Evolutionary conservation across 37 sponge, comb jelly and placozoan genomes (phyloP), one percentile per base, ranked within the genome.

Genomic region (Crambe crambe): DNA sequence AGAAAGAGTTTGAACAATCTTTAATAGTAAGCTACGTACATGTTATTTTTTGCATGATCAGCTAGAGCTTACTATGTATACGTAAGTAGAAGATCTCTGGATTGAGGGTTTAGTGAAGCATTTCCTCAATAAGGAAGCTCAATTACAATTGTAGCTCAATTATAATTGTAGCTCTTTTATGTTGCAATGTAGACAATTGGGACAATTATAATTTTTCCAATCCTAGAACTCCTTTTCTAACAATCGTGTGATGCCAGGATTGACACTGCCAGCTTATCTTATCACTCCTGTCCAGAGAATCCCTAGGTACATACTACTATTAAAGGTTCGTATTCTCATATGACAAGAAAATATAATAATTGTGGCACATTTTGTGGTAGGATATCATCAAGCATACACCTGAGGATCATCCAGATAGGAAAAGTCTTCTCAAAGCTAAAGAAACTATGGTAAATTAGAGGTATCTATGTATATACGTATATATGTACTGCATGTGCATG

Each of bases 221-320:
- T 29, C 73, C 22, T 69, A 92, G 87, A 1, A 15, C n/a, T 89
- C 87, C 56, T 39, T 79, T 30, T 12, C 56, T 34, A 75, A 86
- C 43, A 73, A 87, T 37, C 83, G 87, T 0, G 70, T 87, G 12
- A 39, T 37, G 34, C 44, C 75, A 8, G 95, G 97, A 8, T 73
- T 97, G 23, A 82, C 84, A 20, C 78, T 94, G 17, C 74, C 86
- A 12, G 74, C 86, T 62, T 97, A 91, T 70, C 89, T 97, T 66
- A 90, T 97, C 67, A 89, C 92, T 3, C 97, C 97, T 4, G 92
- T 97, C 1, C 97, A 97, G 80, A 87, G 97, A 68, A 91, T 97
- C 4, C 92, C 97, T 3, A 59, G 95, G 34, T 97, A 97, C 78
- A 84, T 89, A 15, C 70, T 97, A 71, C 79, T 97, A 40, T 71